Evolutionary conservation across 2,888 invertebrate species (phyloP).

Genomic region (Apamea crenata): DNA sequence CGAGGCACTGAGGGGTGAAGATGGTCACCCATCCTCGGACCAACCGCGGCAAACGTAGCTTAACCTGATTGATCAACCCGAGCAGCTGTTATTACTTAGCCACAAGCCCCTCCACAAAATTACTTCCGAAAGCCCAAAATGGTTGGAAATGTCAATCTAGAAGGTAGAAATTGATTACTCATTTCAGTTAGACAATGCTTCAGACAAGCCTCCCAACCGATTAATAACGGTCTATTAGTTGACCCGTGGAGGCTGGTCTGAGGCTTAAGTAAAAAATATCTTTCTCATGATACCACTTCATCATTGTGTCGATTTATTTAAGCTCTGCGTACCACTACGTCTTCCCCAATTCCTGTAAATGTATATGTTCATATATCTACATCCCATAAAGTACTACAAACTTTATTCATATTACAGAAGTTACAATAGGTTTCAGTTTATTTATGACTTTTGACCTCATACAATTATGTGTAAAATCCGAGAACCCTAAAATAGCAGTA

Average conservation of each 20-base stretch:
- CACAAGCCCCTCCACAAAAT: neutral
- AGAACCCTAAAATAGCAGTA: neutral
- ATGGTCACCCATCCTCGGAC: too few species aligned
- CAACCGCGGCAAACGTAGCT: too few species aligned
- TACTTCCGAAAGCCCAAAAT: neutral
- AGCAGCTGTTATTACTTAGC: too few species aligned
- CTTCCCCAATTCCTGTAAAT: neutral
- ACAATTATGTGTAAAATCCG: neutral
- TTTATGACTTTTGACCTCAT: neutral
- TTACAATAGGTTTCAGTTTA: neutral
- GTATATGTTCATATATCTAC: neutral
- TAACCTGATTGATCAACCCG: too few species aligned
- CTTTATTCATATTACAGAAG: constrained; percentile 10
- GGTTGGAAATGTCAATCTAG: neutral
- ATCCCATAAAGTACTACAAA: too few species aligned
- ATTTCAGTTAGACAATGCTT: neutral
- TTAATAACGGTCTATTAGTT: neutral
- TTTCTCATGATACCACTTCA: neutral
- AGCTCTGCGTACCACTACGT: neutral
- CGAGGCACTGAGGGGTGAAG: too few species aligned
- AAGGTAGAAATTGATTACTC: neutral
- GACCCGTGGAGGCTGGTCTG: neutral
- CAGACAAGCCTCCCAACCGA: neutral
- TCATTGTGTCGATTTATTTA: neutral
- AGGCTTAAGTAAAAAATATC: neutral